Conservation (phyloP, 2,113 vertebrate species). For the Diphyllodes magnificus region DNA sequence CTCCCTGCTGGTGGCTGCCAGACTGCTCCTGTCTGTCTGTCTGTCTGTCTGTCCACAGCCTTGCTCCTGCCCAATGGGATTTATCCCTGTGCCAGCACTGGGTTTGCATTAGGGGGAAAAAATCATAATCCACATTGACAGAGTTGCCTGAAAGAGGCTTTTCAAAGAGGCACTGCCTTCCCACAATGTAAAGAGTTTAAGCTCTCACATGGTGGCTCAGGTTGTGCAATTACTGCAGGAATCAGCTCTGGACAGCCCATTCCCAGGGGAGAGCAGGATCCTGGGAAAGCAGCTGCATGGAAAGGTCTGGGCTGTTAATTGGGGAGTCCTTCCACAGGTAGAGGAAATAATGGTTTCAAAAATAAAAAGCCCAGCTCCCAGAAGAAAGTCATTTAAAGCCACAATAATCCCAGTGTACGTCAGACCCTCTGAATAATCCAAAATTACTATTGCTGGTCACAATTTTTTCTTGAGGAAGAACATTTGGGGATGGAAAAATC, state of each 20-base stretch:
- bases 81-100: background rate
- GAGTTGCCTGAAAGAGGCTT: background rate
- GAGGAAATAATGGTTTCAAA: background rate
- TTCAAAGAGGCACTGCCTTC: background rate
- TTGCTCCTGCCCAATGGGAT: background rate
- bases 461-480: background rate
- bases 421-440: background rate
- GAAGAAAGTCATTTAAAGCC: background rate
- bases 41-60: background rate
- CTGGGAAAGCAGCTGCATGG: background rate
- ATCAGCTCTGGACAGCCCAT: background rate
- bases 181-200: background rate
- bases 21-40: background rate
- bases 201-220: background rate
- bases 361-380: background rate
- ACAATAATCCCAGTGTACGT: background rate
- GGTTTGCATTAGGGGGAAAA: background rate
- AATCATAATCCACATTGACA: background rate
- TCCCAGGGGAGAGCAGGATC: background rate
- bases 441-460: background rate
- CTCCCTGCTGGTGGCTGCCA: background rate
- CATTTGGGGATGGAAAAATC: background rate
- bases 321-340: background rate
- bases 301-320: background rate
- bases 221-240: background rate